Conservation (phyloP, 2,113 vertebrate species). For the Corythaixoides concolor region DNA sequence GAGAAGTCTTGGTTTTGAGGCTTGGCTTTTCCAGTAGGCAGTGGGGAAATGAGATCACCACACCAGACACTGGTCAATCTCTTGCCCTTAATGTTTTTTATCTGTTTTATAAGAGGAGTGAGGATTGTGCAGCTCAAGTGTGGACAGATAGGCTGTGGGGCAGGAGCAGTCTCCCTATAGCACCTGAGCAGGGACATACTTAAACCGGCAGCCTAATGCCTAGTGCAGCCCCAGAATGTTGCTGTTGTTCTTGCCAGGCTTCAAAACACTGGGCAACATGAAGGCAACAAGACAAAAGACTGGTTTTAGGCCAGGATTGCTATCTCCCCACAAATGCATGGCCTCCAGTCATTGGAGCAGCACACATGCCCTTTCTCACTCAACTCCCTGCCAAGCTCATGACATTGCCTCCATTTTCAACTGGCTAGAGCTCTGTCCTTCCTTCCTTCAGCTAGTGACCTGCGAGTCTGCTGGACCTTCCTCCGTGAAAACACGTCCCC, state of each 20-base stretch:
- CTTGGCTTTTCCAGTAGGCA: not conserved
- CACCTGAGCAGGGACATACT: not conserved
- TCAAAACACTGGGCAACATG: not conserved
- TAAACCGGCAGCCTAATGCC: not conserved
- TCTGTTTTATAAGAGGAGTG: not conserved
- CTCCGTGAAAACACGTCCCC: not conserved
- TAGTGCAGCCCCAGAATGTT: not conserved
- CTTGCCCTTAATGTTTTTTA: not conserved
- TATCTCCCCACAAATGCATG: not conserved
- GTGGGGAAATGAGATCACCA: not conserved
- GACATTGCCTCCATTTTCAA: not conserved
- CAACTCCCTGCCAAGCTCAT: not conserved
- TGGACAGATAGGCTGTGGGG: not conserved
- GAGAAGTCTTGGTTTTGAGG: not conserved
- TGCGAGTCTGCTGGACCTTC: not conserved
- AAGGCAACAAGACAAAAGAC: not conserved
- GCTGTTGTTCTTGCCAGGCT: not conserved
- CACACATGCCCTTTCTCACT: not conserved
- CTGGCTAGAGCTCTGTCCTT: not conserved
- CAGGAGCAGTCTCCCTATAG: not conserved
- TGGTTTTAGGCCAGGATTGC: not conserved
- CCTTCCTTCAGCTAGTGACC: not conserved
- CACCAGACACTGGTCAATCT: not conserved
- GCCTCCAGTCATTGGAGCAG: not conserved
- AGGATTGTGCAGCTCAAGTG: not conserved